Percentiles rank a stretch among this genome's conserved stretches.
Conservation (phyloP, 2,888 invertebrate genomes). For the Heterodera filipjevi region DNA sequence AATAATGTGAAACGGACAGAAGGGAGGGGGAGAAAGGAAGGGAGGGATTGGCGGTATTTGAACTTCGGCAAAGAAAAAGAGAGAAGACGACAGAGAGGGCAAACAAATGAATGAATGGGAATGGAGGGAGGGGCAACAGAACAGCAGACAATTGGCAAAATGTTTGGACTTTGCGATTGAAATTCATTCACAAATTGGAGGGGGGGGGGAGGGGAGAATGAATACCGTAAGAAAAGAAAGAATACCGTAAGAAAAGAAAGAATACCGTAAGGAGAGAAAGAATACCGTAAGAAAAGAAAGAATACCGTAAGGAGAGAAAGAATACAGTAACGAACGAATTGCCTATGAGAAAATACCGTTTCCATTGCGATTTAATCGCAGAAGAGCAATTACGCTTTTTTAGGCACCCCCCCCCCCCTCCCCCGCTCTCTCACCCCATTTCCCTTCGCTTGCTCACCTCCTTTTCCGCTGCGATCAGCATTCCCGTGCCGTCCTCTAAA, state of each 20-base stretch:
- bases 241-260: neutral
- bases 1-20: neutral
- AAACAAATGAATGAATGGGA: neutral
- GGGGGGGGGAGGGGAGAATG: too few relatives aligned
- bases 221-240: too few relatives aligned
- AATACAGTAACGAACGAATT: too few relatives aligned
- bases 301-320: too few relatives aligned
- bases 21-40: too few relatives aligned
- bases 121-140: neutral
- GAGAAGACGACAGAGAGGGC: neutral
- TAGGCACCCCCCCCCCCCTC: too few relatives aligned
- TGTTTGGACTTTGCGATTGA: neutral
- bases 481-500: slow-evolving; percentile 9
- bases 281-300: too few relatives aligned
- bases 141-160: neutral
- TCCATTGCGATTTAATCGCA: too few relatives aligned
- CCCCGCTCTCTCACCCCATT: neutral
- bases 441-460: slow-evolving; percentile 19
- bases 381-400: too few relatives aligned
- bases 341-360: too few relatives aligned
- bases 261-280: too few relatives aligned
- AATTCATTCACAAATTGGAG: neutral
- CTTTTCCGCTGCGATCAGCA: slow-evolving; percentile 10
- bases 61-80: neutral
- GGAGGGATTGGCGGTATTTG: neutral